Evolutionary conservation across 2,797 vertebrate genomes (phyloP), one percentile per base, ranked within the genome.

Genomic region (Notolepis coatsorum): DNA sequence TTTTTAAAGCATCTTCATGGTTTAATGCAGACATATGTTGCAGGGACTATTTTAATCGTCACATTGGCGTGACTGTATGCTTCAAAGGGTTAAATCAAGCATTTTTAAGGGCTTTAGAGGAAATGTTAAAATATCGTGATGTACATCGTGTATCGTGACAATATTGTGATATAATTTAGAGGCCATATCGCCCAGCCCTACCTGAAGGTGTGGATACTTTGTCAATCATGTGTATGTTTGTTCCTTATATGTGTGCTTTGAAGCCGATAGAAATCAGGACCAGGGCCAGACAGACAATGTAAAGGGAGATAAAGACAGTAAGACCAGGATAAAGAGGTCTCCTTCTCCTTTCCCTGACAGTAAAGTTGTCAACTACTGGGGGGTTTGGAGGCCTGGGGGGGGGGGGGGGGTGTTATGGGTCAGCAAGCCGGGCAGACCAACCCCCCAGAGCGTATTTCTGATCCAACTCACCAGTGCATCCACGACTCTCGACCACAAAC

Each of bases 391-490:
- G 77, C 80, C 80, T 68, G 65, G 71, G 69, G 80, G 78, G 80
- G 80, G 77, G 81, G 15, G 37, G 66, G 74, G 78, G 82, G 64
- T 86, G 86, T 88, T 88, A 84, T 86, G 89, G 90, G 91, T 93
- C 89, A 92, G 86, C 83, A 87, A 71, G 73, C 85, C 72, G 86
- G 84, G 84, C 88, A 90, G 79, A 84, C 79, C 23, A 7, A 28
- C 30, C 37, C 83, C 82, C 82, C 75, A 81, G 79, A 84, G 84
- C 77, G 47, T 68, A n/a, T 67, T 67, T 65, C 74, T 84, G 80
- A 87, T 87, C 73, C 64, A 71, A 69, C 67, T 35, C 78, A 70
- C 84, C 84, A 79, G 81, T 86, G 75, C 84, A 31, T 79, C 83
- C 84, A n/a, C 72, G 73, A 66, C 79, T 81, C 84, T 69, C 69